A percentile compares a stretch with the other conserved stretches of the same genome.
Conservation (phyloP, 1,140 invertebrate species). For the Drosophila burlai region DNA sequence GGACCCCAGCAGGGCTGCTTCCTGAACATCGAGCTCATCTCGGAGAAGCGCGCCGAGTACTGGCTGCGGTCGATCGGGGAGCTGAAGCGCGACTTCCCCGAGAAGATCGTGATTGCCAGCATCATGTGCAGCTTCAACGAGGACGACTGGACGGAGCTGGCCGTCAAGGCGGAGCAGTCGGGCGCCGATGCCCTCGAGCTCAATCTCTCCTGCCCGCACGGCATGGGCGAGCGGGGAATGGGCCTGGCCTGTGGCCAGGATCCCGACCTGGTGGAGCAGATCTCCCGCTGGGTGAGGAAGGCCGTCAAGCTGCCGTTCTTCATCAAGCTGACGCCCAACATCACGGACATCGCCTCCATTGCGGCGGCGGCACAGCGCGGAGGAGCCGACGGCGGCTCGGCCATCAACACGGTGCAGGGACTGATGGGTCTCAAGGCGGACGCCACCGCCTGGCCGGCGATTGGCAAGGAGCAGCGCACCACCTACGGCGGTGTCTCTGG, state of each 20-base stretch:
- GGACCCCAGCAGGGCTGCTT: slow-evolving; percentile 97
- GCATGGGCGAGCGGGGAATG: slow-evolving; percentile 99
- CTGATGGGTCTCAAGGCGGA: slow-evolving; percentile 95
- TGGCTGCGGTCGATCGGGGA: slow-evolving; percentile 96
- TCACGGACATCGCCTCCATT: slow-evolving; percentile 96
- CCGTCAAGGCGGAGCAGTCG: slow-evolving; percentile 91
- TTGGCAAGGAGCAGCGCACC: slow-evolving; percentile 92
- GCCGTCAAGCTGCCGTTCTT: slow-evolving; percentile 98
- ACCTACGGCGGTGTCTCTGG: slow-evolving; percentile 99
- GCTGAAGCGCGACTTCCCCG: slow-evolving; percentile 96
- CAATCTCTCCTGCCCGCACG: slow-evolving; percentile 99
- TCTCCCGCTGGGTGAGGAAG: slow-evolving; percentile 95
- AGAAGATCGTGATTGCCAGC: slow-evolving; percentile 97
- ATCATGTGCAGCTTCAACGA: slow-evolving; percentile 97
- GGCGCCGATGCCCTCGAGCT: slow-evolving; percentile 98
- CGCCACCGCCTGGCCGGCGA: slow-evolving; percentile 95
- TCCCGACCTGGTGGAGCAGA: slow-evolving; percentile 93
- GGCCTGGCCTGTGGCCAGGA: slow-evolving; percentile 98
- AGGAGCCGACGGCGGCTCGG: slow-evolving; percentile 96
- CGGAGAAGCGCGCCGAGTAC: slow-evolving; percentile 97
- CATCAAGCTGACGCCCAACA: slow-evolving; percentile 98
- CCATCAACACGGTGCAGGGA: slow-evolving; percentile 98
- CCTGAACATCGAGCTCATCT: slow-evolving; percentile 99
- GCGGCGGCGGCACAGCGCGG: slow-evolving; percentile 97
- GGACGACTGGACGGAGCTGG: slow-evolving; percentile 95